Conservation (phyloP, 2,797 vertebrate species). For the Malacoctenus gilli region DNA sequence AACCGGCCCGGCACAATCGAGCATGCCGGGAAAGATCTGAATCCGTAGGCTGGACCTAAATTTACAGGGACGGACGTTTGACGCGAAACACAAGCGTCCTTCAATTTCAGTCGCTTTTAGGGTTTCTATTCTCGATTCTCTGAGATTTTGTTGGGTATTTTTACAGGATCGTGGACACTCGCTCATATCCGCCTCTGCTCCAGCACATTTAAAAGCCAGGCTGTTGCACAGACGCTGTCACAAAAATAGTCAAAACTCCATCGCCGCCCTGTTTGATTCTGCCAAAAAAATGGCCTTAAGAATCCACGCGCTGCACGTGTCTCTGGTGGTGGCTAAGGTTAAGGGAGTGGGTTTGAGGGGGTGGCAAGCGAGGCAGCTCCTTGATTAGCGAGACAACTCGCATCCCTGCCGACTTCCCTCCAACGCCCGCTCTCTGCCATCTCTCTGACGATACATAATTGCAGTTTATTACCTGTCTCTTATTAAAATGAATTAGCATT, state of each 20-base stretch:
- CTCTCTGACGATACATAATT: slow-evolving; percentile 84
- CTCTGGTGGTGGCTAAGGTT: slow-evolving; percentile 49
- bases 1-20: slow-evolving; percentile 2
- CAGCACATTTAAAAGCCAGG: slow-evolving; percentile 5
- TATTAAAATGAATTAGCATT: slow-evolving; percentile 92
- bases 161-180: slow-evolving; percentile 2
- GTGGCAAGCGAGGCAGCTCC: slow-evolving; percentile 50
- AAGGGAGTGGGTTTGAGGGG: slow-evolving; percentile 56
- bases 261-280: slow-evolving; percentile 3
- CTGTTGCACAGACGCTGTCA: slow-evolving; percentile 7
- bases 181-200: slow-evolving; percentile 8
- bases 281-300: slow-evolving; percentile 8
- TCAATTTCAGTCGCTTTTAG: too few species aligned
- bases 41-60: slow-evolving; percentile 6
- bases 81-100: too few species aligned
- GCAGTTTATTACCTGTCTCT: slow-evolving; percentile 88
- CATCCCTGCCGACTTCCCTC: slow-evolving; percentile 66
- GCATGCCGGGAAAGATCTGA: slow-evolving; percentile 5
- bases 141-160: neutral
- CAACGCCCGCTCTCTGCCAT: slow-evolving; percentile 72
- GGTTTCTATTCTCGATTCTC: too few species aligned
- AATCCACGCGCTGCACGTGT: slow-evolving; percentile 41
- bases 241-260: slow-evolving; percentile 17
- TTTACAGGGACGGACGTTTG: neutral
- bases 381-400: slow-evolving; percentile 70